phyloP scores from a whole-genome alignment of 2,888 invertebrate genomes.

The Lamellibrachia columna region DNA sequence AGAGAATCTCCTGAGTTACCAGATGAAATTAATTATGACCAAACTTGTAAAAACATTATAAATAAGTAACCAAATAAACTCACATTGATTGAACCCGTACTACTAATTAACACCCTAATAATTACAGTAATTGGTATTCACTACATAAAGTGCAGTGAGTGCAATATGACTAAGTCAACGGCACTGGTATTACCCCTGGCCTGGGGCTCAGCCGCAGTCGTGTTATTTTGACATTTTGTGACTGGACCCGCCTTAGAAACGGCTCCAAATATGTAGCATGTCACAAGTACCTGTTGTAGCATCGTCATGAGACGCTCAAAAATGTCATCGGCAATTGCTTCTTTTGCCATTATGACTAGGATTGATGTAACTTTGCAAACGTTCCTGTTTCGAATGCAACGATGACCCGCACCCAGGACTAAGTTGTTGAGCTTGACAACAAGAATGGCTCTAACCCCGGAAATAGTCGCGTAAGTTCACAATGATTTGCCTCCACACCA shows the following conservation, averaged over 20 bases:
- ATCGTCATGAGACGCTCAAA: conserved; percentile 48
- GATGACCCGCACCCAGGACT: neutral
- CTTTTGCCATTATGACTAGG: conserved; percentile 48
- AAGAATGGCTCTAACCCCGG: neutral
- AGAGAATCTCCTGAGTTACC: too few relatives aligned
- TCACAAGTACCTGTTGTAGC: conserved; percentile 51
- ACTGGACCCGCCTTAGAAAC: neutral
- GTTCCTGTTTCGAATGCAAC: neutral
- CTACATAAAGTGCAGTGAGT: neutral
- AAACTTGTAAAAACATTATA: too few relatives aligned
- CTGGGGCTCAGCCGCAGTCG: too few relatives aligned
- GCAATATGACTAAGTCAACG: conserved; percentile 13
- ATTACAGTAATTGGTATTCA: neutral
- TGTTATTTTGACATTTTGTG: too few relatives aligned
- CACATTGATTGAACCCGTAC: too few relatives aligned
- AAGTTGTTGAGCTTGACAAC: neutral
- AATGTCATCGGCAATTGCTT: conserved; percentile 44
- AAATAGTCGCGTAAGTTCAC: neutral
- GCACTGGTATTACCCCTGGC: neutral
- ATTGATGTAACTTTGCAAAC: neutral
- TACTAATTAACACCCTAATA: too few relatives aligned
- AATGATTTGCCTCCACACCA: neutral
- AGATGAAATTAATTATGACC: too few relatives aligned
- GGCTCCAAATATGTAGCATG: neutral
- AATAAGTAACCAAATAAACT: too few relatives aligned